Conservation (phyloP, 1,140 invertebrate genomes). For the Heliothis subflexa region DNA sequence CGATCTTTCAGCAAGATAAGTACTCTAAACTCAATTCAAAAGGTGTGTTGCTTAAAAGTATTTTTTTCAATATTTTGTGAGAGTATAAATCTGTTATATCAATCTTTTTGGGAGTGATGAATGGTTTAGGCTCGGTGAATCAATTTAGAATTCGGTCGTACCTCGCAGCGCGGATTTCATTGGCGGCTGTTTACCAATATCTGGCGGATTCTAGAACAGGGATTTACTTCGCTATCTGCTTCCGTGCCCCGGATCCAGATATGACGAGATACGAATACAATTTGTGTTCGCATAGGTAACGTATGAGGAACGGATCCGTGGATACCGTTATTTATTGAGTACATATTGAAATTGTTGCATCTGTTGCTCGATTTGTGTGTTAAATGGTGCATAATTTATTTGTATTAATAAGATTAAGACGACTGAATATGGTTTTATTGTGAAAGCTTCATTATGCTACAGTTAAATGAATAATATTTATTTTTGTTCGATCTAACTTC, state of each 20-base stretch:
- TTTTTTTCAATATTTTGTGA: no score
- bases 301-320: slow-evolving; percentile 15
- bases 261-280: slow-evolving; percentile 26
- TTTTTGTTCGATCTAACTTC: not conserved
- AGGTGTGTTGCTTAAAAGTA: no score
- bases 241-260: slow-evolving; percentile 35
- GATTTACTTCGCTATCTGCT: slow-evolving; percentile 30
- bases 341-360: slow-evolving; percentile 17
- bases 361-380: not conserved
- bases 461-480: not conserved
- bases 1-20: no score
- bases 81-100: no score
- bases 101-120: slow-evolving; percentile 44
- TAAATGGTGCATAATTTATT: no score
- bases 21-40: no score
- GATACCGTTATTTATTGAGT: slow-evolving; percentile 15
- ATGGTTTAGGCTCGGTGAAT: slow-evolving; percentile 41
- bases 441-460: no score
- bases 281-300: slow-evolving; percentile 10
- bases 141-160: slow-evolving; percentile 41
- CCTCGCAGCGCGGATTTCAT: slow-evolving; percentile 35
- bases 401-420: no score
- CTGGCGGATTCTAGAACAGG: slow-evolving; percentile 25
- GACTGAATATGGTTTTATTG: no score
- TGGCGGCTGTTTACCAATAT: slow-evolving; percentile 46